Evolutionary conservation across 92 coral and sea anemone genomes (phyloP).

Genomic region (Siderastrea radians): DNA sequence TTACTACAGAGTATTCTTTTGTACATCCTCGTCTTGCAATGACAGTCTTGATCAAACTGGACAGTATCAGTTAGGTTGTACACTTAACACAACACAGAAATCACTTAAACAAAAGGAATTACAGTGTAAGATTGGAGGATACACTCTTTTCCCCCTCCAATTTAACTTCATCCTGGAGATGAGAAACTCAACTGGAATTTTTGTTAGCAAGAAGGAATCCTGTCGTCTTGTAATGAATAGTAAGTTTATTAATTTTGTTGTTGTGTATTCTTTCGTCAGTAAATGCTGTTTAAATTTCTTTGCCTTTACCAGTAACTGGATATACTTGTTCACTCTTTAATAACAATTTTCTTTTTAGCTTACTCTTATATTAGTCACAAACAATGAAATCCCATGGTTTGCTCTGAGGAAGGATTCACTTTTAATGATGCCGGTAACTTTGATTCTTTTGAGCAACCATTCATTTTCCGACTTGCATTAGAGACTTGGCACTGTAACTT

Average conservation of each 20-base stretch:
- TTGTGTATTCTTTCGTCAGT: neutral
- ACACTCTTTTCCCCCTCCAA: neutral
- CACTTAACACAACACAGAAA: constrained; percentile 1
- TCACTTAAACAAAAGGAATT: neutral
- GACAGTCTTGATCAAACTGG: neutral
- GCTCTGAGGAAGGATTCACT: no score
- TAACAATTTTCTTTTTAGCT: no score
- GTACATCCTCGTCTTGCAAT: neutral
- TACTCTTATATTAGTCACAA: no score
- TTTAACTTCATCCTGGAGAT: constrained; percentile 32
- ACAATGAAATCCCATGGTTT: no score
- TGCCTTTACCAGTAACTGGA: no score
- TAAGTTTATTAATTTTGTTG: neutral
- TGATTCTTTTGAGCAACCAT: no score
- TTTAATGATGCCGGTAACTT: no score
- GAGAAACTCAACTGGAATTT: constrained; percentile 28
- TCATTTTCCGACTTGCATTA: no score
- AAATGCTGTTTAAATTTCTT: no score
- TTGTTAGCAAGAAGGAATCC: neutral
- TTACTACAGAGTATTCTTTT: constrained; percentile 13
- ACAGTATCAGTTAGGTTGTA: constrained; percentile 27
- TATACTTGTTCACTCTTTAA: no score
- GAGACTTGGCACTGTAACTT: no score
- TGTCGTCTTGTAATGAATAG: constrained; percentile 17
- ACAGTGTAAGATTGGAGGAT: constrained; percentile 2